Percentiles rank a stretch among this genome's conserved stretches.
Conservation (phyloP, 35 echinoderm and acorn worm species). For the Anneissia japonica region DNA sequence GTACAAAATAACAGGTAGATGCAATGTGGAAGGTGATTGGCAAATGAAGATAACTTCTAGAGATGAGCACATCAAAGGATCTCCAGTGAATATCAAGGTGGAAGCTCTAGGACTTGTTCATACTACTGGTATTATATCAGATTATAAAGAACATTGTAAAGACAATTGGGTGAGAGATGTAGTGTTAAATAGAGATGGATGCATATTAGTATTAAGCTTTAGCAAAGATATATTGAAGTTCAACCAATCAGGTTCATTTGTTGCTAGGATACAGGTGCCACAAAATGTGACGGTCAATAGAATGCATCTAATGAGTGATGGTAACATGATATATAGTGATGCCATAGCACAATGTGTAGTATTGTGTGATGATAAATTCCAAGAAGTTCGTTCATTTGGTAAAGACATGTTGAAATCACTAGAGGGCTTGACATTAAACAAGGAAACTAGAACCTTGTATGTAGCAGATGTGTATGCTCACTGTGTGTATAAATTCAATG, state of each 20-base stretch:
- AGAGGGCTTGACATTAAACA: no score
- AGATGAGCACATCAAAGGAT: background rate
- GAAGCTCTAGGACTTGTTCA: background rate
- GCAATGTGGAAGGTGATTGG: background rate
- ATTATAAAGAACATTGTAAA: background rate
- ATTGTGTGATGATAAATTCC: no score
- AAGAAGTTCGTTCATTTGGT: no score
- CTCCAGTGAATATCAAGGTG: background rate
- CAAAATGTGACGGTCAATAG: background rate
- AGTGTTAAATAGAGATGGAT: background rate
- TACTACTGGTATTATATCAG: background rate
- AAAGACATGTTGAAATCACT: no score
- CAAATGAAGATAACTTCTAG: background rate
- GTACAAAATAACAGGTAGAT: background rate
- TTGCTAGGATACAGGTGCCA: background rate
- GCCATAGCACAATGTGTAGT: no score
- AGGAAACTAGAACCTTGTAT: no score
- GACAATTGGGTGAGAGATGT: background rate
- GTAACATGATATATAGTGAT: background rate
- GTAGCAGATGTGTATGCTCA: no score
- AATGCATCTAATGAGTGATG: background rate
- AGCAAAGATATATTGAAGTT: background rate
- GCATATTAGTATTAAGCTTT: background rate
- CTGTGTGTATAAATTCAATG: no score
- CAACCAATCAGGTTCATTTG: background rate